Evolutionary conservation across 1,140 invertebrate species (phyloP).

Genomic region (Rhizoglyphus robini): DNA sequence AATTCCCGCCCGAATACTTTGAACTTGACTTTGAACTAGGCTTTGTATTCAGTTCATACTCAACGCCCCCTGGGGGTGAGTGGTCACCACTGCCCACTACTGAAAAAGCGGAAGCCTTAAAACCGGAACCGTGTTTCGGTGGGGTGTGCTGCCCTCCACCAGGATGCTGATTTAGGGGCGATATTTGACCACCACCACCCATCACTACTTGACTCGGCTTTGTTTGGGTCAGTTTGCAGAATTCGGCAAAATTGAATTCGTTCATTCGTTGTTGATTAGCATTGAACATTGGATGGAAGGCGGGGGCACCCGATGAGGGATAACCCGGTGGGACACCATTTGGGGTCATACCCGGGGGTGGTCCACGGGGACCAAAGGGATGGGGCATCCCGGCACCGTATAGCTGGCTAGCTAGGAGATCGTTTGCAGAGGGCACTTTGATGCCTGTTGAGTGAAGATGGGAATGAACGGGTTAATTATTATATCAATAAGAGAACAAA

Average conservation of each 20-base stretch:
- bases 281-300: neutral
- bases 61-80: neutral
- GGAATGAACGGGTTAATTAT: too few relatives aligned
- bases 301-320: too few relatives aligned
- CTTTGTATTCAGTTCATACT: neutral
- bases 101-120: neutral
- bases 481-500: too few relatives aligned
- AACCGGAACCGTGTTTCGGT: neutral
- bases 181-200: neutral
- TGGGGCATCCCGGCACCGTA: too few relatives aligned
- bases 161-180: neutral
- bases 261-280: neutral
- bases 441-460: neutral
- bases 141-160: neutral
- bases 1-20: neutral
- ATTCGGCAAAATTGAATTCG: constrained; percentile 11
- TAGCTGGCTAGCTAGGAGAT: neutral
- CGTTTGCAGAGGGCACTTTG: neutral
- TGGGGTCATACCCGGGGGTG: too few relatives aligned
- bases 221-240: neutral
- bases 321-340: too few relatives aligned
- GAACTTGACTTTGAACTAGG: neutral
- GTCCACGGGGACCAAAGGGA: too few relatives aligned
- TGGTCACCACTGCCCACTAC: neutral
- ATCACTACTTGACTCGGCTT: neutral